phyloP scores from a whole-genome alignment of 2,888 invertebrate species.

The Athripsodes cinereus region DNA sequence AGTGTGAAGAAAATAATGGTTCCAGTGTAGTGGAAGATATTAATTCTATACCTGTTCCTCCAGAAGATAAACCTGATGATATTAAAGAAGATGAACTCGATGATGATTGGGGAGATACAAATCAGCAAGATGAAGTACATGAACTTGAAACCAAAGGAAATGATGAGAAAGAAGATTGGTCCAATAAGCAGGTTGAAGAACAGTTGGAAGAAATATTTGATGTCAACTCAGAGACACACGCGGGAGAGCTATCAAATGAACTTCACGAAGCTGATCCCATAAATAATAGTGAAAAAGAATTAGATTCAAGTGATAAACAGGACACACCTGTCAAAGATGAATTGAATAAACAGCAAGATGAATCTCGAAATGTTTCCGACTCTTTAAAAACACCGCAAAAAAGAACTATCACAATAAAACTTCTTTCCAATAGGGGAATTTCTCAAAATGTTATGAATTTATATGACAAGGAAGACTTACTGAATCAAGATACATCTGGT shows the following conservation, averaged over 20 bases:
- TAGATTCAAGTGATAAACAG: background rate
- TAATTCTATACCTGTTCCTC: conserved; percentile 7
- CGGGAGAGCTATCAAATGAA: background rate
- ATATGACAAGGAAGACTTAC: conserved; percentile 23
- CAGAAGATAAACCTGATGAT: background rate
- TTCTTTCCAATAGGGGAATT: conserved; percentile 45
- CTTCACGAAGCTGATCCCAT: background rate
- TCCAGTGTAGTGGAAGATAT: background rate
- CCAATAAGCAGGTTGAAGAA: background rate
- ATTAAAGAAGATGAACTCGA: background rate
- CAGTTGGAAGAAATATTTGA: background rate
- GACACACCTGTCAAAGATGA: conserved; percentile 21
- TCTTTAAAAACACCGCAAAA: conserved; percentile 36
- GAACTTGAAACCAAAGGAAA: background rate
- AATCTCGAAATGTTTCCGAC: background rate
- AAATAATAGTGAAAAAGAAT: background rate
- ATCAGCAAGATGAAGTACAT: background rate
- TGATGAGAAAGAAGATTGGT: background rate
- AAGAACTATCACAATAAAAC: conserved; percentile 42
- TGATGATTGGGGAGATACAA: background rate
- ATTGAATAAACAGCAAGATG: conserved; percentile 4
- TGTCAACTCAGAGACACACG: background rate
- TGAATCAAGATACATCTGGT: conserved; percentile 30
- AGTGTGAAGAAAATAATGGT: background rate
- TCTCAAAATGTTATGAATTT: conserved; percentile 36